These are phyloP conservation scores for Parnassius apollo DNA, from an alignment of 2,888 invertebrate species.

Conservation along the genomic window DNA sequence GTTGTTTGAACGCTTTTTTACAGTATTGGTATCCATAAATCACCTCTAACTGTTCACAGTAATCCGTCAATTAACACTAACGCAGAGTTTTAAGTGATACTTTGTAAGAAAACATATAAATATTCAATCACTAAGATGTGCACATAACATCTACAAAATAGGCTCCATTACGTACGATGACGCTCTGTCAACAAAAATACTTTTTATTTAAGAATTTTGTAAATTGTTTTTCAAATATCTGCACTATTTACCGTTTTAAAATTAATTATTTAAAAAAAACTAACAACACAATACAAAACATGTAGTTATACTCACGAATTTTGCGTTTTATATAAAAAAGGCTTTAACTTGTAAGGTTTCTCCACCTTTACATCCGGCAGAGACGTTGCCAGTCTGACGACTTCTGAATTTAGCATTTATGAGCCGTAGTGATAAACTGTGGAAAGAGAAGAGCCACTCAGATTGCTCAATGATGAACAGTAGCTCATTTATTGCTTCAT, in stretches of 20 bases:
- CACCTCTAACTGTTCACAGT: slow-evolving; percentile 54
- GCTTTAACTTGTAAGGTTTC: slow-evolving; percentile 33
- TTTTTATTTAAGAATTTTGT: slow-evolving; percentile 56
- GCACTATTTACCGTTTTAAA: neutral
- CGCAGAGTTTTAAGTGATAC: slow-evolving; percentile 61
- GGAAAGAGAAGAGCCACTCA: slow-evolving; percentile 1
- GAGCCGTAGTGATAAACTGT: neutral
- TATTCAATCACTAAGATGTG: slow-evolving; percentile 54
- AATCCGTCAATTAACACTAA: slow-evolving; percentile 57
- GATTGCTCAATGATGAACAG: slow-evolving; percentile 35
- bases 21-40: slow-evolving; percentile 61
- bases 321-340: slow-evolving; percentile 22
- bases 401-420: slow-evolving; percentile 73
- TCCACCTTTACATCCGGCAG: slow-evolving; percentile 50
- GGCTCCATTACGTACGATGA: slow-evolving; percentile 85
- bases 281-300: neutral
- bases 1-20: slow-evolving; percentile 60
- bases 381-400: slow-evolving; percentile 74
- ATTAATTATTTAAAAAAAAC: neutral
- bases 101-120: slow-evolving; percentile 49
- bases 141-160: slow-evolving; percentile 54
- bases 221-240: neutral
- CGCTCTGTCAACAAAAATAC: slow-evolving; percentile 77
- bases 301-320: neutral
- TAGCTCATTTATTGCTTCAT: slow-evolving; percentile 33